Conservation (phyloP, 2,888 invertebrate genomes). For the Megastigmus dorsalis region DNA sequence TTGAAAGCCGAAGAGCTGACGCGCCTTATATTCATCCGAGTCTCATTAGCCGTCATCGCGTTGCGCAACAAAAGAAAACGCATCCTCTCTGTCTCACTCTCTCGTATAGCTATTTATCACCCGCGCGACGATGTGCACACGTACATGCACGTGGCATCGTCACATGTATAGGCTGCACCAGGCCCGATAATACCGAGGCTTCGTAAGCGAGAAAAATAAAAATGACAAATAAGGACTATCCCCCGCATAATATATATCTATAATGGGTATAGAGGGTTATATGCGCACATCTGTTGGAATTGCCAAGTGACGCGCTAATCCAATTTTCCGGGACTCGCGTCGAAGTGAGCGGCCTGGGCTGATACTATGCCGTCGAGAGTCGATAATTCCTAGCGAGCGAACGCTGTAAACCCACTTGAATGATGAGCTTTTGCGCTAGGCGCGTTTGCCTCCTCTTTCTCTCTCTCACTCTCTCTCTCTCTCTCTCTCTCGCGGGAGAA, state of each 20-base stretch:
- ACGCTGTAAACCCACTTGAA: slow-evolving; percentile 26
- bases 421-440: slow-evolving; percentile 44
- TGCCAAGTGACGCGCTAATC: slow-evolving; percentile 59
- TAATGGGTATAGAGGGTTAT: not conserved
- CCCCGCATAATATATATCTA: not conserved
- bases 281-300: not conserved
- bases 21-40: too few species aligned
- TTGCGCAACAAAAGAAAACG: not conserved
- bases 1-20: slow-evolving; percentile 2
- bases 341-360: slow-evolving; percentile 47
- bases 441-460: too few species aligned
- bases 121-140: too few species aligned
- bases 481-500: too few species aligned
- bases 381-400: slow-evolving; percentile 42
- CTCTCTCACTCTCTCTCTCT: too few species aligned
- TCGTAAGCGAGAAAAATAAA: too few species aligned
- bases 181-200: too few species aligned
- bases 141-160: too few species aligned
- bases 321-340: slow-evolving; percentile 60
- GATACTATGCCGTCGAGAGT: slow-evolving; percentile 47
- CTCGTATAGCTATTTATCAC: too few species aligned
- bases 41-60: not conserved
- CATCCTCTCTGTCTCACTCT: too few species aligned
- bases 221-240: not conserved
- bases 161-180: too few species aligned